Base-by-base conservation (phyloP, 2,113 vertebrate genomes). In the Pipa parva region DNA sequence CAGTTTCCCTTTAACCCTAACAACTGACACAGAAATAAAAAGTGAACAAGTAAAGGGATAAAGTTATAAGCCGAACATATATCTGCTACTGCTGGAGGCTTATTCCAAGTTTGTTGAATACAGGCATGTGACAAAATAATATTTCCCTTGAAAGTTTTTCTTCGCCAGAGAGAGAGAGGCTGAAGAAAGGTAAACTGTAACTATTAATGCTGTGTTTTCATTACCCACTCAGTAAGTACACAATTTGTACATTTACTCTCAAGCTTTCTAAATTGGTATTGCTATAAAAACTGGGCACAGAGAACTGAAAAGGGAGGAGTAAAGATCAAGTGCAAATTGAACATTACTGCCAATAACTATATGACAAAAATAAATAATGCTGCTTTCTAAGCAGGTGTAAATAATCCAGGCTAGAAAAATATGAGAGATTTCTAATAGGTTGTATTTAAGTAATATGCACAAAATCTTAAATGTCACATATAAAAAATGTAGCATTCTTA, bases 201-300 rank as follows among this genome's bases (percentile, higher is more conserved):
- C 85, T 57, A 50, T 79, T 48, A 80, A 76, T 59, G 76, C 75
- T 24, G 12, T 21, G 8, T 3, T 75, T 39, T 58, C 37, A 78
- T 76, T 59, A 39, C 75, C 77, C 33, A 36, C 33, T 36, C 8
- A 9, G 17, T 42, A 13, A 2, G 37, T 42, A 42, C 39, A 42
- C 7, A 42, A n/a, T 17, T 42, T 12, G 33, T 36, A n/a, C 31
- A 63, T 27, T 33, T 52, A 27, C 39, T 55, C 37, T 24, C 25
- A 20, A 49, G 18, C 17, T 50, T 21, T 62, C 25, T 62, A 62
- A 62, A 37, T 54, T 63, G 17, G 36, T 55, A 18, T 26, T 39
- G 10, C 22, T 54, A 42, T 17, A 55, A 54, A 26, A 39, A 20
- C 62, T 37, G 50, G 22, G 21, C 51, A 54, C n/a, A 17, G n/a